Conservation (phyloP, 2,888 invertebrate species). For the Callimorpha dominula region DNA sequence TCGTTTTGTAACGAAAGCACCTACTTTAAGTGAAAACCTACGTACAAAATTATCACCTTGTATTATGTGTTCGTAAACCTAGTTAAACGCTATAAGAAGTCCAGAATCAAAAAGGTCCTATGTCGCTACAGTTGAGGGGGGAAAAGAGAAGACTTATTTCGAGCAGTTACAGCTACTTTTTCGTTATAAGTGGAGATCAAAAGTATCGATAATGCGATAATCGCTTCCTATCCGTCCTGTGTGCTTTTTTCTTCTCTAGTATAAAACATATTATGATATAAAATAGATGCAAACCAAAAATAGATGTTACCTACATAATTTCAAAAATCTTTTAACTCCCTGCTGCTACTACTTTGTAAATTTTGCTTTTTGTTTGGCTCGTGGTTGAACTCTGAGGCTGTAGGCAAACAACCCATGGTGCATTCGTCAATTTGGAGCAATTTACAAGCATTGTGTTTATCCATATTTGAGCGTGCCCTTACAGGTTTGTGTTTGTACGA, state of each 20-base stretch:
- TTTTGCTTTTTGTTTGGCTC: constrained; percentile 32
- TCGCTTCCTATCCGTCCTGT: no score
- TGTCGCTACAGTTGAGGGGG: no score
- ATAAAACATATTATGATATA: no score
- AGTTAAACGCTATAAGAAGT: background rate
- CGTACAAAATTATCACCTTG: background rate
- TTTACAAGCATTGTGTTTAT: constrained; percentile 64
- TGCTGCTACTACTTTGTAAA: no score
- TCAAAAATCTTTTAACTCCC: background rate
- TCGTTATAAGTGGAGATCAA: no score
- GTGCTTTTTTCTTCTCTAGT: no score
- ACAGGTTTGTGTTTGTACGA: constrained; percentile 37
- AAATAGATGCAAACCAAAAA: background rate
- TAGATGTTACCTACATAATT: background rate
- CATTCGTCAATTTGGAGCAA: constrained; percentile 62
- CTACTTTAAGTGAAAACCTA: constrained; percentile 6
- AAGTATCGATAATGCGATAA: no score
- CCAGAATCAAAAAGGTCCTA: background rate
- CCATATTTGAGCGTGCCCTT: constrained; percentile 61
- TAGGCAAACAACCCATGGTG: constrained; percentile 34
- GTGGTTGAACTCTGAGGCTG: constrained; percentile 15
- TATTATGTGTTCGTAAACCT: background rate
- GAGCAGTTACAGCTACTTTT: no score
- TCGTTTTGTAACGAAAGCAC: no score
- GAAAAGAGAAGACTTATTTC: no score